Conservation (phyloP, 2,113 vertebrate genomes). For the Oophaga pumilio region DNA sequence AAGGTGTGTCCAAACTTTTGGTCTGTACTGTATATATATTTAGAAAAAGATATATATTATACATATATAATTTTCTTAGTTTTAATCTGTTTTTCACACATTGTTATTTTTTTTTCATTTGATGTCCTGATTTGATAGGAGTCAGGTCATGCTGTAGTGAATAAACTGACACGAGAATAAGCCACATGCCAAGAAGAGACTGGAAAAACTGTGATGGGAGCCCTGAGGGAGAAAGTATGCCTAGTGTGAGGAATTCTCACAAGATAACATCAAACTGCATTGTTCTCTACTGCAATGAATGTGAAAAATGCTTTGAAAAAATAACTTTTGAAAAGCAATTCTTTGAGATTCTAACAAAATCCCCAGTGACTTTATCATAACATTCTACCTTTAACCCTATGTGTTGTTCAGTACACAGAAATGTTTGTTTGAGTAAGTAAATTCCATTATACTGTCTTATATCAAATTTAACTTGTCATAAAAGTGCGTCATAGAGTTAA, state of each 20-base stretch:
- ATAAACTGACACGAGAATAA: conserved; percentile 19
- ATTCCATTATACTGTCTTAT: neutral
- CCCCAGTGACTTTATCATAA: neutral
- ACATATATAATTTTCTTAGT: neutral
- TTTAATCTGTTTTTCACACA: neutral
- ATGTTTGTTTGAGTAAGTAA: neutral
- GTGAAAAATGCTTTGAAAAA: conserved; percentile 37
- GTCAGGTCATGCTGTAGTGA: neutral
- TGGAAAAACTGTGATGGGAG: conserved; percentile 23
- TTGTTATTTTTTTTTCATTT: conserved; percentile 4
- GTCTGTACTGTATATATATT: too few species aligned
- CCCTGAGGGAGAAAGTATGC: conserved; percentile 37
- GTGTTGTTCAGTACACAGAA: neutral
- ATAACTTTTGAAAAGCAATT: conserved; percentile 18
- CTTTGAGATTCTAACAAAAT: conserved; percentile 14
- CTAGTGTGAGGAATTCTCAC: conserved; percentile 44
- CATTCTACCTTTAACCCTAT: neutral
- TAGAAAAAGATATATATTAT: too few species aligned
- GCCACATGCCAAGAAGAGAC: conserved; percentile 28
- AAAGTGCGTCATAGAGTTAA: too few species aligned
- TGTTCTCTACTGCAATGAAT: conserved; percentile 1
- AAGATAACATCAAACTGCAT: conserved; percentile 48
- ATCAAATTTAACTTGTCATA: neutral
- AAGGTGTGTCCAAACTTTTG: too few species aligned
- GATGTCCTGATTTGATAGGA: neutral